Evolutionary conservation across 1,140 invertebrate species (phyloP), one percentile per base, ranked within the genome.

Genomic region (Hypothenemus hampei): DNA sequence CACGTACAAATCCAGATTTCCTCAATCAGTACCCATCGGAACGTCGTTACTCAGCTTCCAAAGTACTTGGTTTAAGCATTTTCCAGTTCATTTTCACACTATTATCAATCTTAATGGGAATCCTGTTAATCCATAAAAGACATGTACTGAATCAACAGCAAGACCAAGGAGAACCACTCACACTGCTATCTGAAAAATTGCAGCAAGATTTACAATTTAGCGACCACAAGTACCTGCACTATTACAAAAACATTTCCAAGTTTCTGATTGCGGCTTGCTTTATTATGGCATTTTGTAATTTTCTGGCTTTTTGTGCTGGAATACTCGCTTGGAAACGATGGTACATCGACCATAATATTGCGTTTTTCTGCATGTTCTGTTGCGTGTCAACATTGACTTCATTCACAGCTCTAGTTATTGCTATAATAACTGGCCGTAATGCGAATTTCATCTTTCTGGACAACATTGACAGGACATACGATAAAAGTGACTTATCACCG

Each of bases 281-380:
- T 29, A 13, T 62, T 1, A 60, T 63, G 64, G 50, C 57, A 7
- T 46, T 57, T 15, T 76, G 77, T 19, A 77, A 76, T 15, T 59
- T 81, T 36, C 69, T 74, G 0, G 74, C 79, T 1, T 77, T 78
- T 3, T 57, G 77, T 7, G 72, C 78, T 0, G 79, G 79, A 2
- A 69, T 81, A 2, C 63, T 82, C 26, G 81, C 81, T 4, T 83
- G 80, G 60, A 75, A 78, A 23, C 66, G 73, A 47, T 84, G 82
- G 82, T 84, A 83, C 67, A 75, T 83, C 21, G 81, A 84, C 59
- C 72, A 75, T 22, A 82, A 83, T 61, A 83, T 84, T 50, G 72
- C 72, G 0, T 78, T 78, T 69, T 75, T 83, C 58, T 82, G 83
- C 53, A 66, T 77, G 44, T 71, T 72, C 52, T 76, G 77, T 1